Conservation (phyloP, 2,888 invertebrate species). For the Lasioglossum lativentre region DNA sequence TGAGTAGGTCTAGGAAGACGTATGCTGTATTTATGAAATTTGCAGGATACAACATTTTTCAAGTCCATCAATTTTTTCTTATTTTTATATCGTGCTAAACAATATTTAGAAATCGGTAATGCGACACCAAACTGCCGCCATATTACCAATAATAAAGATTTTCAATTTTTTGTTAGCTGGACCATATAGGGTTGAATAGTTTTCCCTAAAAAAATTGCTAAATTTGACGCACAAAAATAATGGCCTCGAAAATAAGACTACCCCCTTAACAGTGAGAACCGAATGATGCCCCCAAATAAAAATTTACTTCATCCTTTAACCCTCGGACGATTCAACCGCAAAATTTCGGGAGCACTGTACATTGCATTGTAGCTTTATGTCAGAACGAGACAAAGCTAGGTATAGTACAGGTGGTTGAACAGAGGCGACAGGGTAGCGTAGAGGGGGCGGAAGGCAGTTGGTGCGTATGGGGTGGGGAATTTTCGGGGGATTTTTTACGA, state of each 20-base stretch:
- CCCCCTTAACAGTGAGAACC: too few relatives aligned
- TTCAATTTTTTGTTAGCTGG: too few relatives aligned
- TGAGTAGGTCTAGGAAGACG: background rate
- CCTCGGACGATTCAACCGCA: background rate
- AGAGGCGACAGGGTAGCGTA: background rate
- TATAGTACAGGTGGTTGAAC: conserved; percentile 18
- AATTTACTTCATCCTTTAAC: background rate
- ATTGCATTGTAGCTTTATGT: background rate
- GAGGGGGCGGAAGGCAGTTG: conserved; percentile 30
- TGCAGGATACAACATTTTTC: background rate
- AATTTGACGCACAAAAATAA: background rate
- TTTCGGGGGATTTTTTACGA: conserved; percentile 70
- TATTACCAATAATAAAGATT: too few relatives aligned
- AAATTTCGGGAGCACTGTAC: background rate
- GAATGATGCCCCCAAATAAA: background rate
- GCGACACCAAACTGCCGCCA: too few relatives aligned
- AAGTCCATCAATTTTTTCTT: background rate
- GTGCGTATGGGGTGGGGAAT: conserved; percentile 48
- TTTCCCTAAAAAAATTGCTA: background rate
- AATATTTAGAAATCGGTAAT: background rate
- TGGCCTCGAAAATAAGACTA: too few relatives aligned
- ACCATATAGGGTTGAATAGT: background rate
- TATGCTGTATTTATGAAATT: background rate
- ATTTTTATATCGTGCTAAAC: too few relatives aligned
- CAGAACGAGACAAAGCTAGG: background rate